Evolutionary conservation across 2,888 invertebrate species (phyloP).

Genomic region (Emesis furor): DNA sequence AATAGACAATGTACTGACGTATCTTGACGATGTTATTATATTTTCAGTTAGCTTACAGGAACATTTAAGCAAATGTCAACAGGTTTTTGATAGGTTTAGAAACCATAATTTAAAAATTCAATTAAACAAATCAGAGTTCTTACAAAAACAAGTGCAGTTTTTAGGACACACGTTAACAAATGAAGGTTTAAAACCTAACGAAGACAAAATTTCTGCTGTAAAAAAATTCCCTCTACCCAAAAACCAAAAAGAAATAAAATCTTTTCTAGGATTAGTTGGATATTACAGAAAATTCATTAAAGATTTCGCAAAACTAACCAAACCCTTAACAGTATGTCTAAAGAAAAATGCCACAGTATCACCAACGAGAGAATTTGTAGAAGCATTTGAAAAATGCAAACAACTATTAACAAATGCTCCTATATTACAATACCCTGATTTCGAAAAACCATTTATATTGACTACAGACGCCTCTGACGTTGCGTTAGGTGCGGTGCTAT

Average conservation of each 20-base stretch:
- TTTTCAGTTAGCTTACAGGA: slow-evolving; percentile 38
- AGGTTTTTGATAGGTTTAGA: slow-evolving; percentile 39
- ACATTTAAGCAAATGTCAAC: slow-evolving; percentile 28
- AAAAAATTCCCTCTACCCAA: no score
- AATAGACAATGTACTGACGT: slow-evolving; percentile 69
- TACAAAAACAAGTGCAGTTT: not conserved
- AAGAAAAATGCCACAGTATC: no score
- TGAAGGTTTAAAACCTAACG: not conserved
- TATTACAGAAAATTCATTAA: no score
- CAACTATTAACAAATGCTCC: not conserved
- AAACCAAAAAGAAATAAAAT: no score
- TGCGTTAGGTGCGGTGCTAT: slow-evolving; percentile 75
- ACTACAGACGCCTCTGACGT: slow-evolving; percentile 76
- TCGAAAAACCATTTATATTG: slow-evolving; percentile 48
- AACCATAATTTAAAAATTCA: not conserved
- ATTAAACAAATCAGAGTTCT: no score
- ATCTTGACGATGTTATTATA: slow-evolving; percentile 47
- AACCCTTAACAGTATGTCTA: no score
- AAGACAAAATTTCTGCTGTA: no score
- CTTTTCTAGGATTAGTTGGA: no score
- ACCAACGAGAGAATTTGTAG: no score
- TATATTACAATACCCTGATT: slow-evolving; percentile 37
- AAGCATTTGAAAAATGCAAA: no score
- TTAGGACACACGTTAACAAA: not conserved
- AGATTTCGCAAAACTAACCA: no score